Base-by-base conservation (phyloP, 2,797 vertebrate species). In the Dendrocincla fuliginosa region DNA sequence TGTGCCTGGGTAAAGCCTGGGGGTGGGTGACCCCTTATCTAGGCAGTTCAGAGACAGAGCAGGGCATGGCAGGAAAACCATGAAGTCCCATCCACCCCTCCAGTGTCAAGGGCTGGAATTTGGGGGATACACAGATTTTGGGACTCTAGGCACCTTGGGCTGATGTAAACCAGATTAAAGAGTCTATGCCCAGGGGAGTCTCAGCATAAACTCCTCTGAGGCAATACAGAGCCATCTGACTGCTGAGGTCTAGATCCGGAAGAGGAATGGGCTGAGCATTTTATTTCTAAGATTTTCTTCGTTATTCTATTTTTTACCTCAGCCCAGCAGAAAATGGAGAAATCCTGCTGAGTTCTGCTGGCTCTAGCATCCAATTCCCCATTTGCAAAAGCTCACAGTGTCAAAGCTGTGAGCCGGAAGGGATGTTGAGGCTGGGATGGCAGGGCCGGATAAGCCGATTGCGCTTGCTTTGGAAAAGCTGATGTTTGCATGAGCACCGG, bases 381-480 rank as follows among this genome's bases (percentile, higher is more conserved):
- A 47, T 87, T 84, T 80, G 87, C 85, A 84, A 84, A 74, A 49
- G 33, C 91, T 92, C 89, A 44, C 1, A 2, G 75, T 41, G 89
- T 78, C 55, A 65, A 52, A 92, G 88, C 63, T 37, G 9, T 73
- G 76, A 92, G 87, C 64, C 2, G 1, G 53, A 90, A 74, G 42
- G 24, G 91, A 94, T 60, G 70, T 74, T 52, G 85, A 39, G 89
- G 71, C 76, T 3, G 13, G 85, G 87, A 83, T 46, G 37, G 89
- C 78, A 71, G 88, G 70, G 78, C 93, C 83, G 61, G 83, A 83
- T 94, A 96, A 95, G 87, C 82, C 5, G 11, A 93, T 84, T 87
- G 76, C 27, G 4, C 89, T 94, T 92, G 80, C 87, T 82, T 94
- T 84, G 87, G 96, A 95, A 90, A 90, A 76, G 59, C 35, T 75